phyloP scores from a whole-genome alignment of 2,888 invertebrate species.

The Keiferia lycopersicella region DNA sequence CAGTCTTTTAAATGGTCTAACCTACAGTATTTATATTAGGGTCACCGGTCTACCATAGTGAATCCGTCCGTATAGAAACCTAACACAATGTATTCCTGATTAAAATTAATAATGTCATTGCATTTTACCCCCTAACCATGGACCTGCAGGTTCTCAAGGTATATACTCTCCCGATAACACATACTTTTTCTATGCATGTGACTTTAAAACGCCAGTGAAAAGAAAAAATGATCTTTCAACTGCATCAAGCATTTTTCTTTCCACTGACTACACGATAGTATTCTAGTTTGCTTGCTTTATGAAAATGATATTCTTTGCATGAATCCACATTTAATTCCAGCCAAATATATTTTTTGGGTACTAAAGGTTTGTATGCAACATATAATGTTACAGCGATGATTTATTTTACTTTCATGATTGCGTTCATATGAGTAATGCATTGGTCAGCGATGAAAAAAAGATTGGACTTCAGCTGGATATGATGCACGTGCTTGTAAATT shows the following conservation, averaged over 20 bases:
- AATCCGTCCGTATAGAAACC: slow-evolving; percentile 52
- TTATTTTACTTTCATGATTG: slow-evolving; percentile 1
- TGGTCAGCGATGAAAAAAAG: slow-evolving; percentile 3
- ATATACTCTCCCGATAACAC: slow-evolving; percentile 77
- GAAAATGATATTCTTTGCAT: slow-evolving; percentile 50
- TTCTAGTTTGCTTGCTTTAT: slow-evolving; percentile 56
- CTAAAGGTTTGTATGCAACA: neutral
- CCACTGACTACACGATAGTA: slow-evolving; percentile 9
- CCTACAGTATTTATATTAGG: slow-evolving; percentile 54
- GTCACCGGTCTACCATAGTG: slow-evolving; percentile 66
- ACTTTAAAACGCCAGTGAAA: slow-evolving; percentile 46
- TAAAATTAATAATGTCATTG: slow-evolving; percentile 76
- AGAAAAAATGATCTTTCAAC: slow-evolving; percentile 36
- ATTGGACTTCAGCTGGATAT: slow-evolving; percentile 30
- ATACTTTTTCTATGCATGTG: slow-evolving; percentile 75
- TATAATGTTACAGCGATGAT: neutral
- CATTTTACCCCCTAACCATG: slow-evolving; percentile 77
- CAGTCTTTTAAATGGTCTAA: slow-evolving; percentile 59
- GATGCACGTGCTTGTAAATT: slow-evolving; percentile 57
- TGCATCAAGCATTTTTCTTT: neutral
- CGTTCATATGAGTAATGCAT: slow-evolving; percentile 1
- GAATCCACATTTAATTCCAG: slow-evolving; percentile 45
- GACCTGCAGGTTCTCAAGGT: slow-evolving; percentile 83
- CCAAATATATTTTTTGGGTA: neutral
- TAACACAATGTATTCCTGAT: slow-evolving; percentile 63